These are phyloP conservation scores for Metacarcinus magister DNA, from an alignment of 2,888 invertebrate species.

Conservation along the genomic window DNA sequence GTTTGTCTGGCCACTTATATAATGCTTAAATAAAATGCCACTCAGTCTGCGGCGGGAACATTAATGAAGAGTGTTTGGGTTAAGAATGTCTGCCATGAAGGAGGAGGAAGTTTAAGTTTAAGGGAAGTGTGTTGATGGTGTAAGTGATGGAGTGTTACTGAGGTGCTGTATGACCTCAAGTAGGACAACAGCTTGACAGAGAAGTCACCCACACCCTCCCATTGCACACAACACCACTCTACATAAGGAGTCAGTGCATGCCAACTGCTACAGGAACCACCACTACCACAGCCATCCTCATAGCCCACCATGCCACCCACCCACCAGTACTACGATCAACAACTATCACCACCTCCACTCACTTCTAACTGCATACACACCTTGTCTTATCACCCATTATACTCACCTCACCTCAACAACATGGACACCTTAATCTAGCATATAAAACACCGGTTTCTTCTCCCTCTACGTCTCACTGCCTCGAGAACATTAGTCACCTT, in stretches of 20 bases:
- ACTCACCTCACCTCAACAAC: neutral
- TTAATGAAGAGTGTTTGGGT: neutral
- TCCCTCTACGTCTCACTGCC: neutral
- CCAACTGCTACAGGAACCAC: neutral
- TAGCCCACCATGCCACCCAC: neutral
- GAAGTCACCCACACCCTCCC: neutral
- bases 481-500: constrained; percentile 3
- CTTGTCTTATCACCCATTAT: neutral
- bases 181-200: neutral
- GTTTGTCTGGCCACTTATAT: neutral
- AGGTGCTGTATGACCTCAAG: neutral
- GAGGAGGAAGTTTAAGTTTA: neutral
- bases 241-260: neutral
- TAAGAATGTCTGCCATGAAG: neutral
- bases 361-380: neutral
- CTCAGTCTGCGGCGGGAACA: neutral
- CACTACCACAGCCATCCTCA: constrained; percentile 17
- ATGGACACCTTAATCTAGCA: constrained; percentile 35
- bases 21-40: neutral
- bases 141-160: constrained; percentile 8
- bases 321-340: neutral
- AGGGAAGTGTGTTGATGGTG: neutral
- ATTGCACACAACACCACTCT: neutral
- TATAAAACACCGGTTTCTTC: neutral
- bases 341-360: neutral